phyloP scores from a whole-genome alignment of 23 tunicate genomes.

The Halocynthia aurantium region DNA sequence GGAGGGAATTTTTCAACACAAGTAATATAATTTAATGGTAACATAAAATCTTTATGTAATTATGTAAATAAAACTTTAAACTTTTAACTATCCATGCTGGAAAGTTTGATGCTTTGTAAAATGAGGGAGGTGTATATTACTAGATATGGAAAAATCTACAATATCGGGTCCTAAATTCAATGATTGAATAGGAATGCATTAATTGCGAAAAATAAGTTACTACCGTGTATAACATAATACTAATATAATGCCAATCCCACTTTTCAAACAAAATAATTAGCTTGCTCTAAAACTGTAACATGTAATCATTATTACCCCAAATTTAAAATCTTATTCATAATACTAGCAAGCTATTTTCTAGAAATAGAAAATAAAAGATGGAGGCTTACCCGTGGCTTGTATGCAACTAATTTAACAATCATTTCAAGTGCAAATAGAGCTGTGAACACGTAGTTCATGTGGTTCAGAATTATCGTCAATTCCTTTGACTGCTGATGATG shows the following conservation, averaged over 20 bases:
- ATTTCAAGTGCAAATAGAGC: slow-evolving; percentile 92
- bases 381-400: slow-evolving; percentile 77
- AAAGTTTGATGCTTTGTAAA: neutral
- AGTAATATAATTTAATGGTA: neutral
- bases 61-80: neutral
- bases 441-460: slow-evolving; percentile 86
- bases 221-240: no score
- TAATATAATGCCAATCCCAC: no score
- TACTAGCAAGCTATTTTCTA: no score
- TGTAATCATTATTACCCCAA: neutral
- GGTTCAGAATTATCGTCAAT: slow-evolving; percentile 42
- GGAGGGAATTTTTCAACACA: no score
- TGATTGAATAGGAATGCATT: no score
- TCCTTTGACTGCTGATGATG: slow-evolving; percentile 65
- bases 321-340: no score
- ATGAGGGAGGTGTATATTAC: neutral
- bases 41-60: neutral
- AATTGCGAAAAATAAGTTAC: no score
- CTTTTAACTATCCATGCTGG: neutral
- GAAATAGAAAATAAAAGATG: neutral
- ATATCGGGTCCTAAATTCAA: no score
- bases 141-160: neutral
- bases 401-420: slow-evolving; percentile 90
- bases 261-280: no score
- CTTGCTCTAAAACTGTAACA: neutral